phyloP scores from a whole-genome alignment of 2,113 vertebrate species.

The Lagopus muta region DNA sequence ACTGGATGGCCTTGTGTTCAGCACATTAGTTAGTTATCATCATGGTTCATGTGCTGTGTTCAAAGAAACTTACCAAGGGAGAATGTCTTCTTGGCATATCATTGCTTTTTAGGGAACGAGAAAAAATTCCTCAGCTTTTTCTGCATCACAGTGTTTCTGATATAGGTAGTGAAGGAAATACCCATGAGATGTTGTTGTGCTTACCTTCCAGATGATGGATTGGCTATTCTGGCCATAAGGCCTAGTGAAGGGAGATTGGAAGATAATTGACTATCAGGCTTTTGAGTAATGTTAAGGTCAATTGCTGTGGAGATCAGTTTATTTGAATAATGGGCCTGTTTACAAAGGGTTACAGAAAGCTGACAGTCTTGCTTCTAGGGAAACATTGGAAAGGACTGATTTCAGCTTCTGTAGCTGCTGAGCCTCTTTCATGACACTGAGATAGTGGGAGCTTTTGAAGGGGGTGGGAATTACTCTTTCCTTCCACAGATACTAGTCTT shows the following conservation, averaged over 20 bases:
- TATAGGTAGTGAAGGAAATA: constrained; percentile 53
- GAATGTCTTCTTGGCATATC: background rate
- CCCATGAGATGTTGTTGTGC: constrained; percentile 58
- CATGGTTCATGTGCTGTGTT: background rate
- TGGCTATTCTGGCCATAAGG: constrained; percentile 75
- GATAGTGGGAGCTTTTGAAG: background rate
- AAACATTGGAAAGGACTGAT: background rate
- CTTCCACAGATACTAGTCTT: background rate
- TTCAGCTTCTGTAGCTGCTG: background rate
- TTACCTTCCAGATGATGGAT: constrained; percentile 76
- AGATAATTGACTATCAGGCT: constrained; percentile 81
- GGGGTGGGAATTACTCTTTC: background rate
- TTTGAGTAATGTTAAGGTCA: constrained; percentile 79
- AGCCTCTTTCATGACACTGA: background rate
- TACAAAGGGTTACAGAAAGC: constrained; percentile 70
- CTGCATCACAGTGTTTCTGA: constrained; percentile 3
- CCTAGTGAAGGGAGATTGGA: constrained; percentile 75
- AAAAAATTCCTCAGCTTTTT: constrained; percentile 26
- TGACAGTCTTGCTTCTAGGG: background rate
- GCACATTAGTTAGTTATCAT: background rate
- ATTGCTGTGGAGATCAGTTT: constrained; percentile 74
- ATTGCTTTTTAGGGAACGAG: background rate
- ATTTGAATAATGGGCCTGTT: constrained; percentile 71
- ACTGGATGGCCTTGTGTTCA: fast-evolving
- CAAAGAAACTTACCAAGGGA: background rate